These are phyloP conservation scores for Formicarius rufipectus DNA, from an alignment of 2,113 vertebrate species.

Conservation along the genomic window DNA sequence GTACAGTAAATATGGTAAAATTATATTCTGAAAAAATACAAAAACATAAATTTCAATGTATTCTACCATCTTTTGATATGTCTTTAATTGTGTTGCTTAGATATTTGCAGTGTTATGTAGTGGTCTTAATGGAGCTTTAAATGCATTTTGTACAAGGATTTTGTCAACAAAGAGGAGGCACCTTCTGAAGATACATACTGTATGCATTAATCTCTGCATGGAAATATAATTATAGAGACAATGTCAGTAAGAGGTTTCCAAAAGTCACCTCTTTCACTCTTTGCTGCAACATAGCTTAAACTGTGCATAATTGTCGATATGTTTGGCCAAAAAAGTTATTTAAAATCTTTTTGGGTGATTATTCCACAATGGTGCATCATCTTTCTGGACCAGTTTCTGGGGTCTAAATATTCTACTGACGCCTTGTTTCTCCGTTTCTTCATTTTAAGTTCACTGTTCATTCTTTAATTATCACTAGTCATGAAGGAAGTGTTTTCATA, in stretches of 20 bases:
- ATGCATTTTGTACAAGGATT: neutral
- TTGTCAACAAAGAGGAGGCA: neutral
- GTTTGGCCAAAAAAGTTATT: neutral
- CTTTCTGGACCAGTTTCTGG: neutral
- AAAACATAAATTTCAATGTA: neutral
- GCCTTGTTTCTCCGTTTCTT: neutral
- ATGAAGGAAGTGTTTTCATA: neutral
- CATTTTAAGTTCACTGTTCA: neutral
- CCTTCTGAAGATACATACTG: neutral
- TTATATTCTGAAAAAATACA: neutral
- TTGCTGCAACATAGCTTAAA: neutral
- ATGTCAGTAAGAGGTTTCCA: neutral
- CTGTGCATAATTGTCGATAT: neutral
- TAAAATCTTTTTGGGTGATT: neutral
- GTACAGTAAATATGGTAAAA: neutral
- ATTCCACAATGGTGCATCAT: neutral
- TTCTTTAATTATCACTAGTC: neutral
- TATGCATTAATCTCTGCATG: neutral
- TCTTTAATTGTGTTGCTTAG: neutral
- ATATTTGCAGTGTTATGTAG: neutral
- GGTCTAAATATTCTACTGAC: neutral
- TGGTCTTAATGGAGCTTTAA: neutral
- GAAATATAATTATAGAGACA: neutral
- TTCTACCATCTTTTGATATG: neutral
- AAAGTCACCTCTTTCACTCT: neutral